Conservation (phyloP, 1,140 invertebrate genomes). For the Atta colombica region DNA sequence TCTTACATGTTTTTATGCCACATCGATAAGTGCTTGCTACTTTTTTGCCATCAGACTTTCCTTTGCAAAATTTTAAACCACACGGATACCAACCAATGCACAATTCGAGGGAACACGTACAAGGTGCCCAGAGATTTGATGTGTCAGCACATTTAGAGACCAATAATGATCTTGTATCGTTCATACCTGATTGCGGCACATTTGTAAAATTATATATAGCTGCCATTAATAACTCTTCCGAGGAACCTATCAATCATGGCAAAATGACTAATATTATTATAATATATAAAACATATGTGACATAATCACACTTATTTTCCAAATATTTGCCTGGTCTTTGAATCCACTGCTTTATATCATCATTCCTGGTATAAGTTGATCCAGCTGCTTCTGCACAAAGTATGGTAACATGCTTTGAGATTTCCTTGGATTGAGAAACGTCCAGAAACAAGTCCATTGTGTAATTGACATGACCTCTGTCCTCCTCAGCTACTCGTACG, state of each 20-base stretch:
- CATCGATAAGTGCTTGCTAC: constrained; percentile 92
- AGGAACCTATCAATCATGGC: constrained; percentile 86
- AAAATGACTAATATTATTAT: constrained; percentile 22
- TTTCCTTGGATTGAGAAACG: constrained; percentile 89
- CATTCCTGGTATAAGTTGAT: constrained; percentile 92
- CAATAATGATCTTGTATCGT: constrained; percentile 77
- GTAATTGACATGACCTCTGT: constrained; percentile 92
- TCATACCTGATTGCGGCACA: constrained; percentile 75
- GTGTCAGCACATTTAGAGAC: constrained; percentile 88
- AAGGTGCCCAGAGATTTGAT: constrained; percentile 90
- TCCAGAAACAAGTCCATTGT: constrained; percentile 94
- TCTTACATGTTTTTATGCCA: constrained; percentile 97
- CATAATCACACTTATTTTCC: constrained; percentile 21
- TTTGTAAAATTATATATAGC: constrained; percentile 88
- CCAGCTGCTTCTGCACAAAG: constrained; percentile 93
- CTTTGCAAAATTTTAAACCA: constrained; percentile 97
- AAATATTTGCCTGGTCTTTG: constrained; percentile 90
- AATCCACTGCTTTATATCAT: constrained; percentile 93
- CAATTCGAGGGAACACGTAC: constrained; percentile 93
- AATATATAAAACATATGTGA: constrained; percentile 42
- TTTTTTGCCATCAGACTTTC: constrained; percentile 89
- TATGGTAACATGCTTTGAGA: constrained; percentile 91
- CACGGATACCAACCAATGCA: constrained; percentile 96
- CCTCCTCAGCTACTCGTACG: constrained; percentile 94
- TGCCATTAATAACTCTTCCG: constrained; percentile 87